A percentile compares a stretch with the other conserved stretches of the same genome.
Conservation (phyloP, 2,888 invertebrate species). For the Rhagonycha lutea region DNA sequence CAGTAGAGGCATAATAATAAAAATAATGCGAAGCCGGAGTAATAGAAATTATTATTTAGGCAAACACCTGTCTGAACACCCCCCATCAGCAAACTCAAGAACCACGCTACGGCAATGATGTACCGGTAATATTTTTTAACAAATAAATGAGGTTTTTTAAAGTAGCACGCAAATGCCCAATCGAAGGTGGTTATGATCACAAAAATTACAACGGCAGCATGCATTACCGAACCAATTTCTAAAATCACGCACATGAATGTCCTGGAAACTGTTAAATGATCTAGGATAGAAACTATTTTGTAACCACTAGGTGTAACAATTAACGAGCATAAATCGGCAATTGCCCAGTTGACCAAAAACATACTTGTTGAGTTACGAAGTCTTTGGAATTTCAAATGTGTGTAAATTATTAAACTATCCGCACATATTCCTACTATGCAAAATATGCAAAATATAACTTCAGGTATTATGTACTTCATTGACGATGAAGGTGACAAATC, state of each 20-base stretch:
- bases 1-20: background rate
- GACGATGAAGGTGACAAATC: background rate
- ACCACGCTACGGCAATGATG: background rate
- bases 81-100: background rate
- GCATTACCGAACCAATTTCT: background rate
- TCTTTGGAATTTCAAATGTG: slow-evolving; percentile 5
- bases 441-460: background rate
- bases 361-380: background rate
- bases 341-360: slow-evolving; percentile 9
- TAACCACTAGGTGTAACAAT: background rate
- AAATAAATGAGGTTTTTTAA: background rate
- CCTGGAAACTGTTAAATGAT: background rate
- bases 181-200: background rate
- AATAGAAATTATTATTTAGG: background rate
- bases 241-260: background rate
- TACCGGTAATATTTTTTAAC: background rate
- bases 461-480: background rate
- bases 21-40: background rate
- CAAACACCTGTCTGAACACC: background rate
- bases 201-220: background rate
- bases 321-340: slow-evolving; percentile 3
- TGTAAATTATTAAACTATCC: slow-evolving; percentile 2
- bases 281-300: background rate
- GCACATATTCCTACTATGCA: background rate
- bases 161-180: background rate